Evolutionary conservation across 2,888 invertebrate species (phyloP).

Genomic region (Himalopsyche anomala): DNA sequence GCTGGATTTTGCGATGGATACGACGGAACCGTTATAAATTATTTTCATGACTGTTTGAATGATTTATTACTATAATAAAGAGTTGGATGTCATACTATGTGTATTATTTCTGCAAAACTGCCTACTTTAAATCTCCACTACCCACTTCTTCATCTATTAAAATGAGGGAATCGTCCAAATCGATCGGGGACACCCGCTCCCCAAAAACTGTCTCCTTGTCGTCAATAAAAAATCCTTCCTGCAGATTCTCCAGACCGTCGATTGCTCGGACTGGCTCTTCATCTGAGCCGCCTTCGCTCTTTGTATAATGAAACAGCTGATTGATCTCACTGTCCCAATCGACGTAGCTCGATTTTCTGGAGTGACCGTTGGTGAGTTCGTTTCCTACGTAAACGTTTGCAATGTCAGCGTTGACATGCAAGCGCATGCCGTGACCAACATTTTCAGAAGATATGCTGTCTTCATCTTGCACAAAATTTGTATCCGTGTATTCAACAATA

Average conservation of each 20-base stretch:
- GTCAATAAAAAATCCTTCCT: background rate
- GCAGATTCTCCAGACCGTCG: background rate
- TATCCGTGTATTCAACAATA: constrained; percentile 56
- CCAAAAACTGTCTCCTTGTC: constrained; percentile 48
- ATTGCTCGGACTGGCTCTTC: constrained; percentile 49
- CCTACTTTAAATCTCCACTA: constrained; percentile 31
- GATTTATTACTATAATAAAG: constrained; percentile 77
- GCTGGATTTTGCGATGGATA: constrained; percentile 65
- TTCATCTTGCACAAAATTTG: constrained; percentile 10
- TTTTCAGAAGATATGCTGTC: constrained; percentile 48
- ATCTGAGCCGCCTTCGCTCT: constrained; percentile 66
- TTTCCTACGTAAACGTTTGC: background rate
- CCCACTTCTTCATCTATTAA: constrained; percentile 32
- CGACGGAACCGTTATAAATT: constrained; percentile 78
- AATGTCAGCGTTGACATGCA: constrained; percentile 56
- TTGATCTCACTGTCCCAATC: constrained; percentile 73
- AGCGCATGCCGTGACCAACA: constrained; percentile 51
- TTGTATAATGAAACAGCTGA: constrained; percentile 66
- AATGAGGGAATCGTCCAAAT: constrained; percentile 47
- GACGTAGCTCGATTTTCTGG: constrained; percentile 71
- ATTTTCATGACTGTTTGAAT: constrained; percentile 80
- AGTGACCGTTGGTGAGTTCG: constrained; percentile 53
- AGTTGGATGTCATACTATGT: constrained; percentile 75
- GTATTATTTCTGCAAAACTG: constrained; percentile 47
- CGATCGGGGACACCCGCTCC: constrained; percentile 49